These are phyloP conservation scores for Ganaspis sp. DNA, from an alignment of 1,140 invertebrate species.

Conservation along the genomic window DNA sequence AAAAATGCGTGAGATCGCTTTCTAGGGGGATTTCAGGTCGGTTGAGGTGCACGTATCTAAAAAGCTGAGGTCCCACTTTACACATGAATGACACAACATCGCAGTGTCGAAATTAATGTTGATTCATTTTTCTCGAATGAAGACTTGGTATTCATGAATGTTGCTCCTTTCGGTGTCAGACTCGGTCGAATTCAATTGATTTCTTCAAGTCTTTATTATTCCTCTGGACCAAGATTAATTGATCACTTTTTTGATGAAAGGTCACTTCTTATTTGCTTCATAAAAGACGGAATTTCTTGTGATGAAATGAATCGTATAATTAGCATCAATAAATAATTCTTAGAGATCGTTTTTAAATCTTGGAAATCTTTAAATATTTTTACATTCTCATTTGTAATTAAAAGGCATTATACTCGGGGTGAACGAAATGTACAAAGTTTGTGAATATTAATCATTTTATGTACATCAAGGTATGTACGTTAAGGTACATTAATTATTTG, in stretches of 20 bases:
- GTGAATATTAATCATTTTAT: too few species aligned
- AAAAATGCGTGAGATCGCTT: conserved; percentile 40
- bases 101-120: conserved; percentile 25
- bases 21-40: conserved; percentile 15
- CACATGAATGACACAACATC: conserved; percentile 14
- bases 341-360: not conserved
- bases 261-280: not conserved
- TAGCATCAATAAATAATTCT: not conserved
- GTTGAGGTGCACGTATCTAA: conserved; percentile 6
- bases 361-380: too few species aligned
- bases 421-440: too few species aligned
- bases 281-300: not conserved
- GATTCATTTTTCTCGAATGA: conserved; percentile 32
- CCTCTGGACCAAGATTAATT: not conserved
- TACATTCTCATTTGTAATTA: too few species aligned
- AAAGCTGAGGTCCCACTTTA: conserved; percentile 1
- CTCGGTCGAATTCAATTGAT: not conserved
- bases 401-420: too few species aligned
- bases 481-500: too few species aligned
- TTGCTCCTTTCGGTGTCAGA: not conserved
- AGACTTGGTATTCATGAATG: not conserved
- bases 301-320: not conserved
- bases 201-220: conserved; percentile 9
- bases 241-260: conserved; percentile 10
- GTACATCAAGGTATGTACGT: too few species aligned